phyloP scores from a whole-genome alignment of 2,888 invertebrate species.

The Meliscaeva auricollis region DNA sequence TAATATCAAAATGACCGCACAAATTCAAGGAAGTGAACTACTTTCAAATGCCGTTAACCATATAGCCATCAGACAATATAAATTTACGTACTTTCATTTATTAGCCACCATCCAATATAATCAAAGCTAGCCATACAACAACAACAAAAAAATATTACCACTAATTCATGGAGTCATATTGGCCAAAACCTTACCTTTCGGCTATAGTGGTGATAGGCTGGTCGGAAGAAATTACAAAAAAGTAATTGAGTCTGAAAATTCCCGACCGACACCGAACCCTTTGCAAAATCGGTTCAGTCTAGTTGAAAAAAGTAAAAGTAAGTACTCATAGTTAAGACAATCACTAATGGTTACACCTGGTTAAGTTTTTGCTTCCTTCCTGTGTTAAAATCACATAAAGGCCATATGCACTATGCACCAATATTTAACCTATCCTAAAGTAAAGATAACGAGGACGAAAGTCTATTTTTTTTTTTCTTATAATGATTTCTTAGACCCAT shows the following conservation, averaged over 20 bases:
- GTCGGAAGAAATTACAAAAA: background rate
- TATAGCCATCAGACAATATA: background rate
- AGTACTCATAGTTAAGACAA: constrained; percentile 45
- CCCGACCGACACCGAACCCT: constrained; percentile 40
- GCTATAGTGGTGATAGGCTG: background rate
- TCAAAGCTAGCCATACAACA: constrained; percentile 6
- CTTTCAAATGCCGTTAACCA: constrained; percentile 19
- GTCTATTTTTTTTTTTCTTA: background rate
- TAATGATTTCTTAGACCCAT: constrained; percentile 37
- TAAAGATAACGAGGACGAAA: constrained; percentile 15
- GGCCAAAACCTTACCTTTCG: constrained; percentile 30
- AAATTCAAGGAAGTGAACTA: constrained; percentile 63
- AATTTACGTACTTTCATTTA: constrained; percentile 54
- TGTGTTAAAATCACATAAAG: constrained; percentile 45
- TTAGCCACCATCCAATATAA: constrained; percentile 38
- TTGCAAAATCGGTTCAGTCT: constrained; percentile 34
- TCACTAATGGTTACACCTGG: constrained; percentile 51
- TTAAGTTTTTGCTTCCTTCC: constrained; percentile 63
- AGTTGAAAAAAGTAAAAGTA: constrained; percentile 42
- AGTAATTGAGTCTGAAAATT: background rate
- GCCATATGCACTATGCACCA: constrained; percentile 32
- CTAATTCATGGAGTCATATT: constrained; percentile 12
- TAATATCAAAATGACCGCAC: constrained; percentile 38
- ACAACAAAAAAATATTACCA: background rate
- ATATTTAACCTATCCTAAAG: background rate